Evolutionary conservation across 2,113 vertebrate genomes (phyloP).

Genomic region (Amphiprion ocellaris): DNA sequence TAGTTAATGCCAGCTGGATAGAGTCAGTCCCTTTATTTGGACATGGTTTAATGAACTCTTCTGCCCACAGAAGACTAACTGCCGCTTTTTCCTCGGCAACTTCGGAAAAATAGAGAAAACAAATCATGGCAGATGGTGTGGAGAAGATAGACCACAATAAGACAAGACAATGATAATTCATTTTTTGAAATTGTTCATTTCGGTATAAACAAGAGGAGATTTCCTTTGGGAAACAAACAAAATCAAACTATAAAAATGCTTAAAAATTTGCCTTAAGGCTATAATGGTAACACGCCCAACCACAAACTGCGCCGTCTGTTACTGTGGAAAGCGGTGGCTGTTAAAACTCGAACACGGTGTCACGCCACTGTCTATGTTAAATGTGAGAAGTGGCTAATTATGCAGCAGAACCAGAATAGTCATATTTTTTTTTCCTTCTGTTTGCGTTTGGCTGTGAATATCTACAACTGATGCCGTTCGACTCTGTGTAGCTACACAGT

Average conservation of each 20-base stretch:
- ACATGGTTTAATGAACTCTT: slow-evolving; percentile 64
- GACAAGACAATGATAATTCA: slow-evolving; percentile 57
- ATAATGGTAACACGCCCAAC: slow-evolving; percentile 48
- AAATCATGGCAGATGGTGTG: slow-evolving; percentile 72
- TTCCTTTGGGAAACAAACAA: slow-evolving; percentile 62
- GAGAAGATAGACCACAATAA: slow-evolving; percentile 49
- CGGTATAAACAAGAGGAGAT: slow-evolving; percentile 59
- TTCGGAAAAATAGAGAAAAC: slow-evolving; percentile 60
- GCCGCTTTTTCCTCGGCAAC: slow-evolving; percentile 34
- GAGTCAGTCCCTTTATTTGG: slow-evolving; percentile 63
- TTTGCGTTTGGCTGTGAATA: slow-evolving; percentile 60
- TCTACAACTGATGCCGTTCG: slow-evolving; percentile 9
- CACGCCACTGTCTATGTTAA: slow-evolving; percentile 47
- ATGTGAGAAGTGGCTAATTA: slow-evolving; percentile 67
- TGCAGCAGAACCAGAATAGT: slow-evolving; percentile 28
- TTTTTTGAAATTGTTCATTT: slow-evolving; percentile 65
- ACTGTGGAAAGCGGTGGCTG: slow-evolving; percentile 29
- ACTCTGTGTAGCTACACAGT: slow-evolving; percentile 18
- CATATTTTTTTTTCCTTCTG: slow-evolving; percentile 21
- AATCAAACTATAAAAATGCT: slow-evolving; percentile 67
- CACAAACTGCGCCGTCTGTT: slow-evolving; percentile 60
- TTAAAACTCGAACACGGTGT: slow-evolving; percentile 42
- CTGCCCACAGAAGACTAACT: slow-evolving; percentile 56
- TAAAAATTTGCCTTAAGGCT: slow-evolving; percentile 61
- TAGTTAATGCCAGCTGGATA: slow-evolving; percentile 69